Evolutionary conservation across 1,140 invertebrate species (phyloP).

Genomic region (Hestina assimilis): DNA sequence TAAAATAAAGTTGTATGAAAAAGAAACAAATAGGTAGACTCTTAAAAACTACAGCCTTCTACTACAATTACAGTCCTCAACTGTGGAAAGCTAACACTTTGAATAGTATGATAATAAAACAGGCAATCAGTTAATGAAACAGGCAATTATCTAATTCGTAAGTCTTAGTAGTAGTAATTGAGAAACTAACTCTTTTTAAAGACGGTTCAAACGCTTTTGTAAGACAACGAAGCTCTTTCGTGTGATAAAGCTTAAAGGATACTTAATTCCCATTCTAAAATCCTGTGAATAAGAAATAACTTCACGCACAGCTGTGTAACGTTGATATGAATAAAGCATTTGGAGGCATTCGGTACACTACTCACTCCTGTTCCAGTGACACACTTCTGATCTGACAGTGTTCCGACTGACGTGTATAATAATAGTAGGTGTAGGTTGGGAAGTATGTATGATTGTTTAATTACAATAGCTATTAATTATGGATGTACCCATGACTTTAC

Average conservation of each 20-base stretch:
- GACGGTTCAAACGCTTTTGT: too few relatives aligned
- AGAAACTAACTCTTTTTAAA: background rate
- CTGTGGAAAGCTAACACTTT: too few relatives aligned
- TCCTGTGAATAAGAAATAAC: slow-evolving; percentile 15
- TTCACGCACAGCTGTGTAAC: slow-evolving; percentile 15
- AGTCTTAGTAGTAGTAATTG: too few relatives aligned
- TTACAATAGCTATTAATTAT: background rate
- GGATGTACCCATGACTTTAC: too few relatives aligned
- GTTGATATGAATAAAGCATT: slow-evolving; percentile 33
- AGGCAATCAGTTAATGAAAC: too few relatives aligned
- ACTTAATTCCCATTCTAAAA: background rate
- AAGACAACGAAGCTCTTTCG: too few relatives aligned
- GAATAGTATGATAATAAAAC: too few relatives aligned
- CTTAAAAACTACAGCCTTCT: too few relatives aligned
- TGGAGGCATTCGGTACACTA: slow-evolving; percentile 3
- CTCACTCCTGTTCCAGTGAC: slow-evolving; percentile 19
- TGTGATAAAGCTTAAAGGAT: background rate
- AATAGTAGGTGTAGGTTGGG: background rate
- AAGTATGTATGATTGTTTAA: background rate
- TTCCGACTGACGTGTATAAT: slow-evolving; percentile 4
- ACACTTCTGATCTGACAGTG: slow-evolving; percentile 12
- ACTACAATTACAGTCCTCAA: too few relatives aligned
- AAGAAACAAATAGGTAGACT: too few relatives aligned
- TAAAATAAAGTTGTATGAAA: too few relatives aligned
- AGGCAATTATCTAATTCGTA: too few relatives aligned